phyloP scores from a whole-genome alignment of 2,113 vertebrate species.

The Alexandromys fortis region DNA sequence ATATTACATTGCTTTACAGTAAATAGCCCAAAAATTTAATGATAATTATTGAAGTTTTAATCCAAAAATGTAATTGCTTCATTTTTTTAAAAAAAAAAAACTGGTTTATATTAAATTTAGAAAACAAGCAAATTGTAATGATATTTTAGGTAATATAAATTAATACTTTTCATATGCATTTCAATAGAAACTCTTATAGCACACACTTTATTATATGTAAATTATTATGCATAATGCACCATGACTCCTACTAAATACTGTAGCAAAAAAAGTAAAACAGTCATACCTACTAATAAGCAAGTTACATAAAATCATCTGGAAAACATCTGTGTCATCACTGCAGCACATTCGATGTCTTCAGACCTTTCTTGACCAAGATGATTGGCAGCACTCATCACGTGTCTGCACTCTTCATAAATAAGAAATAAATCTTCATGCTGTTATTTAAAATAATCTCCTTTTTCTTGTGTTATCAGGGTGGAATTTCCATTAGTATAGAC shows the following conservation, averaged over 20 bases:
- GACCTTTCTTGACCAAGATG: slow-evolving; percentile 44
- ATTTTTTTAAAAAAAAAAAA: slow-evolving; percentile 36
- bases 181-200: slow-evolving; percentile 22
- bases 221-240: background rate
- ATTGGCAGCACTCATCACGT: background rate
- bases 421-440: slow-evolving; percentile 21
- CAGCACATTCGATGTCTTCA: slow-evolving; percentile 39
- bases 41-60: slow-evolving; percentile 67
- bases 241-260: background rate
- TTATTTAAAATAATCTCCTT: background rate
- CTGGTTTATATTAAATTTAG: slow-evolving; percentile 67
- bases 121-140: slow-evolving; percentile 58
- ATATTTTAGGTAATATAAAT: slow-evolving; percentile 54
- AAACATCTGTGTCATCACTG: background rate
- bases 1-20: slow-evolving; percentile 52
- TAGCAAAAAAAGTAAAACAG: slow-evolving; percentile 10
- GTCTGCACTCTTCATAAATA: background rate
- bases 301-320: slow-evolving; percentile 35
- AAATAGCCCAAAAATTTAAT: slow-evolving; percentile 55
- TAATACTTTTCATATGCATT: slow-evolving; percentile 44
- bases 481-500: background rate
- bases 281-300: slow-evolving; percentile 1
- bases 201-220: background rate
- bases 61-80: slow-evolving; percentile 70
- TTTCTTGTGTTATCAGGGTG: slow-evolving; percentile 17